A percentile compares a stretch with the other conserved stretches of the same genome.
Conservation (phyloP, 2,113 vertebrate genomes). For the Irena cyanogastra region DNA sequence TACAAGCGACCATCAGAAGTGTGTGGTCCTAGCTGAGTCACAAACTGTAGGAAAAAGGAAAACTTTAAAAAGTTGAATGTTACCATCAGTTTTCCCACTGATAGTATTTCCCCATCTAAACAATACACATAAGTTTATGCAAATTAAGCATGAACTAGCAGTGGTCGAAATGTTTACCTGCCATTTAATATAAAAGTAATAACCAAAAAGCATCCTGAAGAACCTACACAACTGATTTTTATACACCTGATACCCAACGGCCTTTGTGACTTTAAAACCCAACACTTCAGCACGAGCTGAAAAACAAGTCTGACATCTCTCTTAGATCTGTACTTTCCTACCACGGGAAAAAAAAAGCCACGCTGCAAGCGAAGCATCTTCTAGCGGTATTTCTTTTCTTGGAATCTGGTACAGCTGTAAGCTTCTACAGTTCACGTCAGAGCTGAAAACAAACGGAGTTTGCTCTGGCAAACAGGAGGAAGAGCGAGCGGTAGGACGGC, state of each 20-base stretch:
- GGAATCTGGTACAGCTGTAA: accelerated
- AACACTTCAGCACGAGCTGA: background rate
- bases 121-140: accelerated
- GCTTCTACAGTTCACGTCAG: background rate
- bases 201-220: background rate
- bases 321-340: background rate
- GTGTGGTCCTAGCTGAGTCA: background rate
- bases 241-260: accelerated
- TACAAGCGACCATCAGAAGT: background rate
- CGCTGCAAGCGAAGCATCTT: accelerated
- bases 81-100: background rate
- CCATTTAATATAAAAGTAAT: background rate
- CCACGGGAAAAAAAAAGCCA: background rate
- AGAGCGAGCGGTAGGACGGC: accelerated
- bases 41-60: background rate
- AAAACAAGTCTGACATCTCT: background rate
- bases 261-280: background rate
- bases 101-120: background rate
- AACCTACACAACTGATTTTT: background rate
- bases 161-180: background rate
- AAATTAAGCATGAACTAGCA: background rate
- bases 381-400: no score
- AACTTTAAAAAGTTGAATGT: accelerated
- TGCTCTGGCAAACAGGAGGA: background rate
- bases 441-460: background rate